Evolutionary conservation across 2,797 vertebrate species (phyloP).

Genomic region (Pristis pectinata): DNA sequence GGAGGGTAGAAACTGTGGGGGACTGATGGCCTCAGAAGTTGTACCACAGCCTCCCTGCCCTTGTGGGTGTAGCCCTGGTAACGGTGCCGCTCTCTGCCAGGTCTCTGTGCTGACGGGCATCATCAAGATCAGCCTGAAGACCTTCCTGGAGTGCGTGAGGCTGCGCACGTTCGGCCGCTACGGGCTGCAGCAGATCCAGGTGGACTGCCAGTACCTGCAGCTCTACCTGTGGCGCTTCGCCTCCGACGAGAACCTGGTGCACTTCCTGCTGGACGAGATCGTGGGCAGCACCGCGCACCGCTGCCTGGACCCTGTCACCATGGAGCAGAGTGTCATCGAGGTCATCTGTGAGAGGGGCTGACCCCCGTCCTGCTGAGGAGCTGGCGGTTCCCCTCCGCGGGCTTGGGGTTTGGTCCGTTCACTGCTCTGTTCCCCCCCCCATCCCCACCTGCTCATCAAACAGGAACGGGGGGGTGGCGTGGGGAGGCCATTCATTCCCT

Average conservation of each 20-base stretch:
- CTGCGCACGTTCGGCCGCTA: conserved; percentile 90
- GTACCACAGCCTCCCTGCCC: too few relatives aligned
- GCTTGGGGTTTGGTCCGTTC: too few relatives aligned
- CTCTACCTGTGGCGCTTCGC: conserved; percentile 98
- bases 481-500: too few relatives aligned
- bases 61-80: too few relatives aligned
- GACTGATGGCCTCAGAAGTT: too few relatives aligned
- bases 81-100: conserved; percentile 50
- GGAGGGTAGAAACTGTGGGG: too few relatives aligned
- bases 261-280: conserved; percentile 91
- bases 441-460: too few relatives aligned
- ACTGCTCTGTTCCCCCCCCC: too few relatives aligned
- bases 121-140: conserved; percentile 98
- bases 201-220: conserved; percentile 95
- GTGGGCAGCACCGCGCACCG: conserved; percentile 88
- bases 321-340: conserved; percentile 97
- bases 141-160: conserved; percentile 90
- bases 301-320: conserved; percentile 85
- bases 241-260: conserved; percentile 87
- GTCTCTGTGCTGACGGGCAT: conserved; percentile 95
- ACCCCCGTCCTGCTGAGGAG: too few relatives aligned
- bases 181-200: conserved; percentile 97
- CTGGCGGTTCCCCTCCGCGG: too few relatives aligned
- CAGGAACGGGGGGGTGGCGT: too few relatives aligned
- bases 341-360: conserved; percentile 93